phyloP scores from a whole-genome alignment of 2,888 invertebrate species.

The Tetrapedia diversipes region DNA sequence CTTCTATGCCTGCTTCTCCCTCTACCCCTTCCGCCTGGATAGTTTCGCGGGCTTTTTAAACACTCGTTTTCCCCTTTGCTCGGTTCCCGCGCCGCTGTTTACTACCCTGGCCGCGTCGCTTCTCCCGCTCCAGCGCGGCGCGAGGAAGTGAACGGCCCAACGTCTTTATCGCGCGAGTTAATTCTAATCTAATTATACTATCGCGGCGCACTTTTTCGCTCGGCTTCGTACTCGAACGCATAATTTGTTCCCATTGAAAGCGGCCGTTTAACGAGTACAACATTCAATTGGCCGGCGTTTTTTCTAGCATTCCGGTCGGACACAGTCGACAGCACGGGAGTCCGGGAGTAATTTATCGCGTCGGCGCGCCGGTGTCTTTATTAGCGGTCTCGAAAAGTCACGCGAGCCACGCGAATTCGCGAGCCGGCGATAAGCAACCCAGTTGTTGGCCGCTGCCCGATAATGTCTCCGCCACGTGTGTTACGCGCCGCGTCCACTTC shows the following conservation, averaged over 20 bases:
- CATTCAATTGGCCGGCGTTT: slow-evolving; percentile 45
- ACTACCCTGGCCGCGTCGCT: background rate
- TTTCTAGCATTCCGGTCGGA: slow-evolving; percentile 17
- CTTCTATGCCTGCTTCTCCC: background rate
- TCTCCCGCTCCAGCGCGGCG: background rate
- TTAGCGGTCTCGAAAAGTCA: slow-evolving; percentile 51
- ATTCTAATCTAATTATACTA: slow-evolving; percentile 54
- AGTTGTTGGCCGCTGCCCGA: slow-evolving; percentile 7
- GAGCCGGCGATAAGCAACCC: slow-evolving; percentile 35
- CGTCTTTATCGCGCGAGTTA: slow-evolving; percentile 42
- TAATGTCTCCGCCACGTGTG: slow-evolving; percentile 35
- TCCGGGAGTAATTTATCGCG: slow-evolving; percentile 48
- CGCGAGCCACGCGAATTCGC: slow-evolving; percentile 47
- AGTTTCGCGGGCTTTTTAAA: background rate
- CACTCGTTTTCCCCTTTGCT: slow-evolving; percentile 1
- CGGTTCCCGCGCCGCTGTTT: background rate
- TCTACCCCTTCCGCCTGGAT: background rate
- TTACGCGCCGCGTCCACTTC: slow-evolving; percentile 14
- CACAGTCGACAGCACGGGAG: slow-evolving; percentile 36
- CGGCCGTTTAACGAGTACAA: slow-evolving; percentile 45
- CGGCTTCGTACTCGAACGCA: slow-evolving; percentile 39
- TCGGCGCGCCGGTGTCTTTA: slow-evolving; percentile 52
- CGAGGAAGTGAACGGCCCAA: background rate
- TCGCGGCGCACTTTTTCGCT: slow-evolving; percentile 45
- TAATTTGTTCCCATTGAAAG: slow-evolving; percentile 47